Evolutionary conservation across 2,888 invertebrate genomes (phyloP), one percentile per base, ranked within the genome.

Genomic region (Dione vanillae): DNA sequence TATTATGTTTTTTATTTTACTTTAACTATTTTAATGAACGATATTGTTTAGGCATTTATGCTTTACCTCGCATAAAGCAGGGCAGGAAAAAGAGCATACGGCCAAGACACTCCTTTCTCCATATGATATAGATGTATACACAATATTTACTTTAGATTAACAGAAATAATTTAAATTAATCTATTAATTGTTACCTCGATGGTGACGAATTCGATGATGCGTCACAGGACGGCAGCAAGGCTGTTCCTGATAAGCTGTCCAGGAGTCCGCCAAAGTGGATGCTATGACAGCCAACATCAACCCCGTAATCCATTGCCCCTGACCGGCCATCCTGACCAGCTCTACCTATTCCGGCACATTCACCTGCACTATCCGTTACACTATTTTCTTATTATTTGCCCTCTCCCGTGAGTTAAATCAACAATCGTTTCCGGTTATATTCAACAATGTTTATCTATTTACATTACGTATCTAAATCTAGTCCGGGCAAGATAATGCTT

Each of bases 211-310:
- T 71, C 95, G 94, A 77, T 93, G 93, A 82, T 95, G 95, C 71
- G 94, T 88, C 69, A 90, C 91, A 52, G 94, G 94, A 69, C 94
- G 91, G 86, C 95, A 95, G 84, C 95, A 95, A 56, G 95, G 95
- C 84, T 95, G 94, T 88, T 95, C 95, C 90, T 94, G 94, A 84
- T 94, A 95, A 79, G 95, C 94, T 56, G 94, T 95, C 95, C 95
- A 95, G 80, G 94, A 95, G 89, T 95, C 95, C 77, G 94, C 95
- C 86, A 91, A 89, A 77, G 88, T 95, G 78, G 92, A 94, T 79
- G 86, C 87, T 81, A 89, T 75, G 82, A 87, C 78, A 64, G 83
- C 85, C 85, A 86, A 88, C 78, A 90, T 76, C 79, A 91, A 80
- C 79, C 85, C 86, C 66, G 82, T 82, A 72, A 85, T 85, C 88